Evolutionary conservation across 2,797 vertebrate genomes (phyloP).

Genomic region (Ispidina picta): DNA sequence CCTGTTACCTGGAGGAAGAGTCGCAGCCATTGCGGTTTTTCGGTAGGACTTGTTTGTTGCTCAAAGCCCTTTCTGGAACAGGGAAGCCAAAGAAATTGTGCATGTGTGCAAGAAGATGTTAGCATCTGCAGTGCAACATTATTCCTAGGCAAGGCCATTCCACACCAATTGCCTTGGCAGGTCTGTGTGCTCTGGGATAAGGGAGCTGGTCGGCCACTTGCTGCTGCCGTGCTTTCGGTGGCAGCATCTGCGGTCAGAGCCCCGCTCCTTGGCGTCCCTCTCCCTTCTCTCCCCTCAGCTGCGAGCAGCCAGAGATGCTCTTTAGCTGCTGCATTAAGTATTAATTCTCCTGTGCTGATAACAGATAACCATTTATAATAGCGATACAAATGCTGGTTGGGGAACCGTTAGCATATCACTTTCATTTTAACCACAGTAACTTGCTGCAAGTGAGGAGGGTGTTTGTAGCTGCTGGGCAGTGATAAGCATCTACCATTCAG

Average conservation of each 20-base stretch:
- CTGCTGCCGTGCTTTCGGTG: not conserved
- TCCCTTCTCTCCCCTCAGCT: not conserved
- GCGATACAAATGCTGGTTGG: not conserved
- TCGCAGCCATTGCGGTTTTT: not conserved
- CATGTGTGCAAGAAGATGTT: not conserved
- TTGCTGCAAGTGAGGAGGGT: not conserved
- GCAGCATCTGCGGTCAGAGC: fast-evolving
- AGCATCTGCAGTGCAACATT: not conserved
- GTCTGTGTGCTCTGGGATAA: not conserved
- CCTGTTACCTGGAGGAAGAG: not conserved
- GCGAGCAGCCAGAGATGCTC: not conserved
- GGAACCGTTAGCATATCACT: not conserved
- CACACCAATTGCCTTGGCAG: not conserved
- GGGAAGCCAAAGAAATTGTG: not conserved
- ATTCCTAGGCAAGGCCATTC: not conserved
- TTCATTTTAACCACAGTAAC: not conserved
- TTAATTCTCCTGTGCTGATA: not conserved
- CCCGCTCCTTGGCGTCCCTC: not conserved
- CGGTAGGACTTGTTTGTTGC: not conserved
- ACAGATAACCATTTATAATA: not conserved
- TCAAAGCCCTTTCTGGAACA: not conserved
- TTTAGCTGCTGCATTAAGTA: not conserved
- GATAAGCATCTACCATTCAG: not conserved
- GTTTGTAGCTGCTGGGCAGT: not conserved
- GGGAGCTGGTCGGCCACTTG: fast-evolving